Evolutionary conservation across 2,888 invertebrate species (phyloP).

Genomic region (Dynastes grantii): DNA sequence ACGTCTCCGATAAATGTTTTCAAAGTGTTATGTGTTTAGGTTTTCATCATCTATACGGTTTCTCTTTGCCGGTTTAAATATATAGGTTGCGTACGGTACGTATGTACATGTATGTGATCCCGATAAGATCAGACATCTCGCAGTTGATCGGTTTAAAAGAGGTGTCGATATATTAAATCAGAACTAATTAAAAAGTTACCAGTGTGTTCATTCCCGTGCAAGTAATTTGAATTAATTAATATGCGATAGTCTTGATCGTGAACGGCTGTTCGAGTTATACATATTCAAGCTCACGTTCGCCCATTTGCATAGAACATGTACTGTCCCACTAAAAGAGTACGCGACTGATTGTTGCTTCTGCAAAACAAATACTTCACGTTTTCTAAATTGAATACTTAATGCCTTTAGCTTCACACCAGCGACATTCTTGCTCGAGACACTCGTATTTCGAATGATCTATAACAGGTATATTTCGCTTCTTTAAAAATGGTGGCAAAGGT

Average conservation of each 20-base stretch:
- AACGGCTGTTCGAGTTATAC: constrained; percentile 60
- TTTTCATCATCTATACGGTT: too few species aligned
- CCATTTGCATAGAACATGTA: constrained; percentile 64
- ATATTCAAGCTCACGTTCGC: constrained; percentile 64
- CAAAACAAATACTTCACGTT: constrained; percentile 40
- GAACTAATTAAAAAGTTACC: constrained; percentile 61
- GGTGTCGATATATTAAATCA: constrained; percentile 62
- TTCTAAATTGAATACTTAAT: constrained; percentile 35
- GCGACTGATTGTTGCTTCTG: constrained; percentile 43
- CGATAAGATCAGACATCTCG: constrained; percentile 48
- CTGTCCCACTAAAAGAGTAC: constrained; percentile 53
- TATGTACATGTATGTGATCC: not conserved
- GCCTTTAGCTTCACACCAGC: constrained; percentile 29
- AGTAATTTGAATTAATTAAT: constrained; percentile 64
- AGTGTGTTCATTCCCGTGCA: constrained; percentile 59
- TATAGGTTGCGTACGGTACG: too few species aligned
- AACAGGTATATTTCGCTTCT: too few species aligned
- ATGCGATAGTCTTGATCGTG: constrained; percentile 58
- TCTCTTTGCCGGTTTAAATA: too few species aligned
- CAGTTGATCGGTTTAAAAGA: constrained; percentile 54
- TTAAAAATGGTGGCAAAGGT: too few species aligned
- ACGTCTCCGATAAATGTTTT: too few species aligned
- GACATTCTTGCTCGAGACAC: not conserved
- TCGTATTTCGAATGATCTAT: too few species aligned
- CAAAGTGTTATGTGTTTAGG: too few species aligned